Percentiles rank a stretch among this genome's conserved stretches.
phyloP scores from a whole-genome alignment of 1,140 invertebrate genomes.

The Neodiprion pinetum region DNA sequence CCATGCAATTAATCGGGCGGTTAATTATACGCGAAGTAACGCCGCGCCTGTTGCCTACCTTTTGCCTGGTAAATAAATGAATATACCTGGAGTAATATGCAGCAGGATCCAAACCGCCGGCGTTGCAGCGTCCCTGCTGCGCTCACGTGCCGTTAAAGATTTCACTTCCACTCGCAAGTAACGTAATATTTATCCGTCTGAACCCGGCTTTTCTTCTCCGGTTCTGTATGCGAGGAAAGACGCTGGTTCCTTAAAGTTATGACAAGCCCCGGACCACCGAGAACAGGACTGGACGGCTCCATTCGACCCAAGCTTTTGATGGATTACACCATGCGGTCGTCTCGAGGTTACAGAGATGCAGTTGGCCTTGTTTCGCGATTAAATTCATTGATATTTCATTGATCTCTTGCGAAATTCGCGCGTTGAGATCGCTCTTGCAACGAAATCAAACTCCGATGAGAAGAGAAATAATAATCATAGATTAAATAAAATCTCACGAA shows the following conservation, averaged over 20 bases:
- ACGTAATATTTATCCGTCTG: constrained; percentile 1
- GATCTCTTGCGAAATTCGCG: not conserved
- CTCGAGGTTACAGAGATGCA: not conserved
- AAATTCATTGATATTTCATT: not conserved
- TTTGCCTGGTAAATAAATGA: not conserved
- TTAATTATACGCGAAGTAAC: not conserved
- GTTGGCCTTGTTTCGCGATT: not conserved
- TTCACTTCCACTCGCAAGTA: not conserved
- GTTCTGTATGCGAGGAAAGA: not conserved
- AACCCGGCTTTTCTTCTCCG: not conserved
- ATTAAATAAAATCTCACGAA: no score
- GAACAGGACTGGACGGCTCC: not conserved
- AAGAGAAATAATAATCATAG: no score
- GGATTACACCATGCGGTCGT: not conserved
- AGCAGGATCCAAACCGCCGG: no score
- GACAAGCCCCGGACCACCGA: not conserved
- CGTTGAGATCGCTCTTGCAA: not conserved
- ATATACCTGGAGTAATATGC: not conserved
- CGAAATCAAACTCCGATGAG: no score
- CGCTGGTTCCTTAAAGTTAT: not conserved
- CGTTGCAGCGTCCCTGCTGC: not conserved
- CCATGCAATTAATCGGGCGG: not conserved
- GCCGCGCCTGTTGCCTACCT: not conserved
- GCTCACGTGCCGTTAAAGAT: not conserved
- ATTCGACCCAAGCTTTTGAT: not conserved